Base-by-base conservation (phyloP, 2,797 vertebrate genomes). In the Poeciliopsis presidionis region DNA sequence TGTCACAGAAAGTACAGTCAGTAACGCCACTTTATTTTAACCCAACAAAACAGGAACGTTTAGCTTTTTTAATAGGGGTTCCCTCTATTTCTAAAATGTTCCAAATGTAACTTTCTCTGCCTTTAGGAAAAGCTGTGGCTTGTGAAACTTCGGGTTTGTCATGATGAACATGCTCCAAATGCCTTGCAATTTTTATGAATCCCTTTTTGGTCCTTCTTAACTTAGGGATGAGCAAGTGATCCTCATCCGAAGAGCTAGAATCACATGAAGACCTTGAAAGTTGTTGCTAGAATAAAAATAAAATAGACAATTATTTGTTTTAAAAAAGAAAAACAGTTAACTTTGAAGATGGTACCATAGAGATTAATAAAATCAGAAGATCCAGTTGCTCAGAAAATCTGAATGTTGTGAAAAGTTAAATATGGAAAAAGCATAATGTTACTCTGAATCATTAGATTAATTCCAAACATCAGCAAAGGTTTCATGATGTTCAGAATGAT, bases 91-190 rank as follows among this genome's bases (percentile, higher is more conserved):
- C 80, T 47, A 7, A 84, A 55, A 65, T 77, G 45, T 55, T 84
- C 82, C 63, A 86, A 5, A 22, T 78, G 61, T 51, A 78, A 63
- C 14, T 55, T 7, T 81, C 81, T 83, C 65, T 87, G 55, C 72
- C 30, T 76, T 87, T 84, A 18, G 70, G 61, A 11, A 82, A 82
- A 2, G 74, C 67, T 2, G 69, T 0, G 36, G 79, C 81, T 36
- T 0, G 7, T 30, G 70, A 75, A 53, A 87, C 83, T 1, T 84
- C 73, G 0, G 14, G 28, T 67, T 85, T 63, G 45, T 81, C 18
- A 8, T 28, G 6, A 76, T 85, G 41, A 47, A 25, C 63, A 43
- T 47, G 57, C 57, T 84, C 73, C 47, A 86, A 55, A 77, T 82
- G 84, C 18, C 76, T 81, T 46, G 76, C 30, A 0, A 85, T 81